Evolutionary conservation across 2,888 invertebrate species (phyloP), one percentile per base, ranked within the genome.

Genomic region (Drosophila rubida): DNA sequence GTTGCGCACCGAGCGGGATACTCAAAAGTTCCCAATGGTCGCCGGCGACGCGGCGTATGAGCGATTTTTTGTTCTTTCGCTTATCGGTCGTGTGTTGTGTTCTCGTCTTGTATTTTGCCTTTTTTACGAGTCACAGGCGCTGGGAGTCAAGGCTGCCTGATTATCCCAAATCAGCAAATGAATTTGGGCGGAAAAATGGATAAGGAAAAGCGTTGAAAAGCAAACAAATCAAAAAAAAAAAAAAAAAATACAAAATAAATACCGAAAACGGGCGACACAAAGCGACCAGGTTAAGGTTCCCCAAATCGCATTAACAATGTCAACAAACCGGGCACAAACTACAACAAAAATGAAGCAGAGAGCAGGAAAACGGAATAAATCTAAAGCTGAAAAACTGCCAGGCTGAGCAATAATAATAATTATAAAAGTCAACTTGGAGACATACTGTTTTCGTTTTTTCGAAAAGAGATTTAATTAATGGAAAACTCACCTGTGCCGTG

Each of bases 11-110:
- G 13, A 37, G 35, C 35, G 7, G 57, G 37, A 48, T 51, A 25
- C 41, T 27, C 25, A 46, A 57, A 53, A 64, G 48, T 49, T 46
- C 60, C 54, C 45, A 51, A 60, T 45, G 55, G 46, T 25, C 22
- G 7, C 44, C 19, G 60, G 25, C 50, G 45, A 50, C 68, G 58
- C 35, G 69, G 78, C 87, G 87, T 80, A 87, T 82, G 87, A 78
- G 81, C 76, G 76, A 80, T 78, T 70, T 75, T 55, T 50, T 32
- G 16, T 44, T 50, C 19, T 37, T 45, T 63, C 53, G 22, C 35
- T 65, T 61, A 59, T 45, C 55, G 65, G n/a, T 42, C 19, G 50
- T 35, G n/a, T 35, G 32, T n/a, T 35, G n/a, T 35, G 9, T 25
- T 3, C 30, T 41, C 14, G 27, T 22, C 5, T 54, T 35, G 3